These are phyloP conservation scores for Urocyon cinereoargenteus DNA, from an alignment of 2,797 vertebrate species.

Conservation along the genomic window DNA sequence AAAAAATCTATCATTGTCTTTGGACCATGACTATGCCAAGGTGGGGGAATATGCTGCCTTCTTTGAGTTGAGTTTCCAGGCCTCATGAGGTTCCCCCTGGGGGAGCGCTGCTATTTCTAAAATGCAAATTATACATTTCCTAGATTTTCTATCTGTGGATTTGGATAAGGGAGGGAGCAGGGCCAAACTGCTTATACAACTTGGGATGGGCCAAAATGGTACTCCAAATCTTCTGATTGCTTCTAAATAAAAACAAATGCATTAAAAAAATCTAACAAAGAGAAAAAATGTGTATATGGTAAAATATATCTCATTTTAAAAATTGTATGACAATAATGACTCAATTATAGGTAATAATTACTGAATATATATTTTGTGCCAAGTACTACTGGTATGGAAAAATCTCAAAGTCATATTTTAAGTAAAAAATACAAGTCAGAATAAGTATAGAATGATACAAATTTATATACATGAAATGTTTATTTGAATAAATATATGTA, in stretches of 20 bases:
- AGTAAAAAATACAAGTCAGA: background rate
- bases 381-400: background rate
- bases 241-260: constrained; percentile 89
- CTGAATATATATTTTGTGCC: background rate
- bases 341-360: background rate
- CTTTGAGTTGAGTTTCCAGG: constrained; percentile 77
- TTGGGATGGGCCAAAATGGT: constrained; percentile 86
- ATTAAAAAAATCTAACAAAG: constrained; percentile 11
- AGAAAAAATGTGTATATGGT: background rate
- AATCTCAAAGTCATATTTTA: background rate
- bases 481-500: background rate
- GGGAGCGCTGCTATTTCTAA: constrained; percentile 90
- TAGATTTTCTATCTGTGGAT: constrained; percentile 89
- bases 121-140: constrained; percentile 89
- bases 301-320: background rate
- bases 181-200: constrained; percentile 88
- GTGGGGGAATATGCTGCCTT: background rate
- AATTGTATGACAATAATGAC: background rate
- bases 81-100: constrained; percentile 85
- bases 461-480: background rate
- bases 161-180: constrained; percentile 82
- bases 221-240: constrained; percentile 87
- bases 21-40: constrained; percentile 80
- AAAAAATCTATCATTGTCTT: constrained; percentile 75
- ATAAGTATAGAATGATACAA: background rate